Evolutionary conservation across 2,113 vertebrate species (phyloP).

Genomic region (Amphiprion ocellaris): DNA sequence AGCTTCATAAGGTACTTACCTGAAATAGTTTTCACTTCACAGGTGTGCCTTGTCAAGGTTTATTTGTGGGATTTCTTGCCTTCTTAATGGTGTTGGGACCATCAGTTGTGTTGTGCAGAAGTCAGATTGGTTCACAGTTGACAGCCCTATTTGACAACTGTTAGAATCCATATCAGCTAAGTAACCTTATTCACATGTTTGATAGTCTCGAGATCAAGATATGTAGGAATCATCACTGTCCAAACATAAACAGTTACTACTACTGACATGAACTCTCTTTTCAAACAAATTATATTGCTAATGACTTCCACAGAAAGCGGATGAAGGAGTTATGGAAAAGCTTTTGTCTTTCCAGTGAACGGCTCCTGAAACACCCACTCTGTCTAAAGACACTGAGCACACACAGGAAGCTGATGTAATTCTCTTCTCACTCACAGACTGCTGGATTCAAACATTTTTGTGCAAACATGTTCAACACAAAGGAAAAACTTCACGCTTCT

Average conservation of each 20-base stretch:
- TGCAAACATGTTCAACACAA: background rate
- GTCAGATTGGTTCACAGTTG: too few relatives aligned
- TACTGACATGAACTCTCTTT: background rate
- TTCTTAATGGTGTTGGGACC: too few relatives aligned
- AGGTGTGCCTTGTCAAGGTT: too few relatives aligned
- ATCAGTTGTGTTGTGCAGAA: too few relatives aligned
- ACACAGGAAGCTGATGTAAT: slow-evolving; percentile 6
- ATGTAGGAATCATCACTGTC: background rate
- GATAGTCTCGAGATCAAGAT: background rate
- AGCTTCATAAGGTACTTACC: too few relatives aligned
- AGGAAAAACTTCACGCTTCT: background rate
- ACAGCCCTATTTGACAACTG: too few relatives aligned
- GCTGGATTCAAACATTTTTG: slow-evolving; percentile 5
- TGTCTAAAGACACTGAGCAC: slow-evolving; percentile 3
- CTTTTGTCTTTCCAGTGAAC: background rate
- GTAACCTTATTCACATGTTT: background rate
- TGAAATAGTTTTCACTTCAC: too few relatives aligned
- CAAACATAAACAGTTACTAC: background rate
- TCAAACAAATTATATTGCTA: too few relatives aligned
- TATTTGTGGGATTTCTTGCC: too few relatives aligned
- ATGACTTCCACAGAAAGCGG: background rate
- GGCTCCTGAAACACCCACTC: background rate
- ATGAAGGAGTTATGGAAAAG: background rate
- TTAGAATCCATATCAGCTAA: too few relatives aligned
- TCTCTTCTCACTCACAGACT: slow-evolving; percentile 3